Evolutionary conservation across 2,113 vertebrate species (phyloP), one percentile per base, ranked within the genome.

Genomic region (Epinephelus moara): DNA sequence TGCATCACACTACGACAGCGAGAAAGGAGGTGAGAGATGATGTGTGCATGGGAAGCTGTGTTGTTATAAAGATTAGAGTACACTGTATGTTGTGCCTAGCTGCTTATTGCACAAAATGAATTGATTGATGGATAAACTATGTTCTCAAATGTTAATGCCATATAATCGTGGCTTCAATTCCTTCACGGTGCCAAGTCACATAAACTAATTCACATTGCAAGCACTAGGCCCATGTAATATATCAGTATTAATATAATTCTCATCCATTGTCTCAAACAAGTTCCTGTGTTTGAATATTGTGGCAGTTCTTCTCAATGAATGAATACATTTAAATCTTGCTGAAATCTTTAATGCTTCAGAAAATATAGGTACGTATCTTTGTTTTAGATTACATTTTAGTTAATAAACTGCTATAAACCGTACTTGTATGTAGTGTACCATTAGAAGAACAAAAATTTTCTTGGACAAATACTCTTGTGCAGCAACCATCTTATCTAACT

Each of bases 1-100:
- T 91, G 98, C 98, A 4, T 99, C 98, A 0, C 97, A 99, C 93
- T 99, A 99, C 6, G 98, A 99, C 88, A 99, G 98, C 71, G 98
- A 99, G 87, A 99, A 99, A 95, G 98, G 98, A 95, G 98, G 98
- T 99, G 83, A 92, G 93, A 12, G 13, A 59, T n/a, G 6, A 19
- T 55, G 17, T 45, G n/a, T 25, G 23, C 63, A 15, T 21, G 50
- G 18, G 17, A 40, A 64, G 30, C 18, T 30, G 37, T 40, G 47
- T 64, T 40, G 2, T 62, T 19, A 40, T 25, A 7, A 40, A 63
- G 11, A 21, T 1, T 56, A 14, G 1, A 23, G 2, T 18, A 23
- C 18, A n/a, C 25, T n/a, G 14, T 55, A 14, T 56, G n/a, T 27
- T 47, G 37, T 69, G 18, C 3, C 42, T 17, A 25, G 25, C 75